Evolutionary conservation across 2,113 vertebrate species (phyloP), one percentile per base, ranked within the genome.

Genomic region (Sapajus apella): DNA sequence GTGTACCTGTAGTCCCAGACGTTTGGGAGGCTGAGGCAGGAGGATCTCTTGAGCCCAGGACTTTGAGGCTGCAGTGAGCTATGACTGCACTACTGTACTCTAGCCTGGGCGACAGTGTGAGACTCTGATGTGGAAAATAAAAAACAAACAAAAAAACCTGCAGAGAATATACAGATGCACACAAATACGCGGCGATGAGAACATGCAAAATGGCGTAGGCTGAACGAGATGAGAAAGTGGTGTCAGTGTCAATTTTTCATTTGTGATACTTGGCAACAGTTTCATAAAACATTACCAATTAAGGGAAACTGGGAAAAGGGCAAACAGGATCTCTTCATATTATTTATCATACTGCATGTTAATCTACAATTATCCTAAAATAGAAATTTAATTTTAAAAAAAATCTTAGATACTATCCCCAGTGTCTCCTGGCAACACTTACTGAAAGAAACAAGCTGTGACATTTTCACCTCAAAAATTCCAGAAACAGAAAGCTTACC

Each of bases 301-400:
- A 17, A 97, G 55, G 14, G 37, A 80, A 87, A 95, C 9, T 52
- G 9, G n/a, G 18, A 40, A 89, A 82, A 70, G 14, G 25, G 6
- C 3, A 92, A 17, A 68, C 16, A 18, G 35, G 3, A 81, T 72
- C 93, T 86, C 64, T 76, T 75, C 66, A 70, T 30, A 70, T 73
- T 86, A 64, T 21, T 52, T 95, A 92, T 93, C 61, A 96, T 9
- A 83, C 4, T 91, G 23, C 55, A 88, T 25, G 10, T 86, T 47
- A 73, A 83, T 75, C 66, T 87, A 91, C 0, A 50, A 87, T 72
- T n/a, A 90, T 30, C 81, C 97, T 84, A 90, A 96, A 96, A 90
- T 82, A 88, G 72, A 95, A 56, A 21, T 43, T 93, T 86, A 45
- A 72, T 86, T 89, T 43, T 43, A 23, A 10, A 58, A 87, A 56